Evolutionary conservation across 2,113 vertebrate species (phyloP).

Genomic region (Lanius collurio): DNA sequence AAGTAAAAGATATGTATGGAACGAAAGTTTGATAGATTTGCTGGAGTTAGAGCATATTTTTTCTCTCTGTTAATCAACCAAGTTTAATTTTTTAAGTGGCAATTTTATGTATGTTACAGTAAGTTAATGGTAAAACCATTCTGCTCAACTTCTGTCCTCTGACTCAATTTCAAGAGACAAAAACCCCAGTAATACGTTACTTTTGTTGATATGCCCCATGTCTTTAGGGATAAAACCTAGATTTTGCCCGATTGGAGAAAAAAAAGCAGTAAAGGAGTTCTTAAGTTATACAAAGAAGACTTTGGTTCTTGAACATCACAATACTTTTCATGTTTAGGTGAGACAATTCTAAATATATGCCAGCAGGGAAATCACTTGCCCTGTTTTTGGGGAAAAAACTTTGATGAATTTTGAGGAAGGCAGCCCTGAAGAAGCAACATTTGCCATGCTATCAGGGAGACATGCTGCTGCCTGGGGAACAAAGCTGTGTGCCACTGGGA

Average conservation of each 20-base stretch:
- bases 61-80: not conserved
- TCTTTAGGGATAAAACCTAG: not conserved
- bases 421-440: not conserved
- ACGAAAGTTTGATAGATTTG: not conserved
- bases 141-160: not conserved
- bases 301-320: not conserved
- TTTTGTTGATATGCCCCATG: not conserved
- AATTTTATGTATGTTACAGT: not conserved
- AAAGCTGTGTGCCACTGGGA: not conserved
- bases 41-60: not conserved
- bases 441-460: not conserved
- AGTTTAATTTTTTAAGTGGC: not conserved
- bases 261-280: not conserved
- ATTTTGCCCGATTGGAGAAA: not conserved
- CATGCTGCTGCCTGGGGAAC: not conserved
- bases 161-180: not conserved
- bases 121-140: not conserved
- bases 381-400: not conserved
- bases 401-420: not conserved
- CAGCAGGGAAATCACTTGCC: not conserved
- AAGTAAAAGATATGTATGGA: not conserved
- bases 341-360: not conserved
- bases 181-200: accelerated
- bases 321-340: not conserved
- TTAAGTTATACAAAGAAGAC: not conserved